Evolutionary conservation across 2,888 invertebrate species (phyloP).

Genomic region (Ochropleura leucogaster): DNA sequence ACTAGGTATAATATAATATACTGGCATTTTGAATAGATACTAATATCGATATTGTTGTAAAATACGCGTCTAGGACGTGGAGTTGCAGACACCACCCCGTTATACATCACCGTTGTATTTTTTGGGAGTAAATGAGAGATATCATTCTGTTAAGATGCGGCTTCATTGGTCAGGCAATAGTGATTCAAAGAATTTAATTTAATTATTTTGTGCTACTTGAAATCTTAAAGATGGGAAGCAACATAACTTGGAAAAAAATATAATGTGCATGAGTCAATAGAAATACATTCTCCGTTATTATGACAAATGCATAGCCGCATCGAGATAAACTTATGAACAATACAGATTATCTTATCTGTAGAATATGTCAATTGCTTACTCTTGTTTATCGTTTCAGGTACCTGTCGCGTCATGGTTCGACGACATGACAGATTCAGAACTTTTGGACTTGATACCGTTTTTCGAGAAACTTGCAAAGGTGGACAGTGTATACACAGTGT

Average conservation of each 20-base stretch:
- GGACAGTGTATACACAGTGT: constrained; percentile 98
- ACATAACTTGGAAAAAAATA: neutral
- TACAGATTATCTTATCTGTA: constrained; percentile 12
- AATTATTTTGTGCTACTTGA: neutral
- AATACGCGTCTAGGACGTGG: no score
- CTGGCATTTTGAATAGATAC: neutral
- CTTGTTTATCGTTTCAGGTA: constrained; percentile 91
- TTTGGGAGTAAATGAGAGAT: neutral
- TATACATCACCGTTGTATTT: neutral
- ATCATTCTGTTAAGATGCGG: neutral
- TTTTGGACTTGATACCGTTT: constrained; percentile 99
- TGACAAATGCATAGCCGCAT: constrained; percentile 29
- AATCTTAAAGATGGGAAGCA: neutral
- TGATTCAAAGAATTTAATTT: neutral
- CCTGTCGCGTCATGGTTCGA: constrained; percentile 99
- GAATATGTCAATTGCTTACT: constrained; percentile 19
- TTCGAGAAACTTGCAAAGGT: constrained; percentile 99
- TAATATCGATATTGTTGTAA: neutral
- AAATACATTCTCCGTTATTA: constrained; percentile 18
- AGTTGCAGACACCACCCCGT: no score
- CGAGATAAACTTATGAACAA: constrained; percentile 26
- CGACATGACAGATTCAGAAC: constrained; percentile 99
- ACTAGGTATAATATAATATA: neutral
- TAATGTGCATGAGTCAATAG: constrained; percentile 11
- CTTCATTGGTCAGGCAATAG: neutral